phyloP scores from a whole-genome alignment of 1,140 invertebrate species.

The Bilobella aurantiaca region DNA sequence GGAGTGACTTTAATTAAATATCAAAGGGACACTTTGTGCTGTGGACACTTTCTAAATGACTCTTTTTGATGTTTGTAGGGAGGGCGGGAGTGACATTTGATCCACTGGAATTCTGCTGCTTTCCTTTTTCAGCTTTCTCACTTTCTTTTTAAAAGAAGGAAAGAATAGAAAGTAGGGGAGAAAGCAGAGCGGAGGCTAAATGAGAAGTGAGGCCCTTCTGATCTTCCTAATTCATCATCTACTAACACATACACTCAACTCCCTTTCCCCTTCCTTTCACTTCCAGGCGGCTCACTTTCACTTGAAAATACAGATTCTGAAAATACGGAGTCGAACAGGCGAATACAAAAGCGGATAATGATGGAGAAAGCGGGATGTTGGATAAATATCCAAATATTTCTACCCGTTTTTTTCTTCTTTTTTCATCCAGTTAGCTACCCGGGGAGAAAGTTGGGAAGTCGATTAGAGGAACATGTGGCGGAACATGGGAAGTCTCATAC shows the following conservation, averaged over 20 bases:
- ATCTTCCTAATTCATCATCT: constrained; percentile 8
- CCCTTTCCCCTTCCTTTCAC: neutral
- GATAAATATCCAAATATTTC: no score
- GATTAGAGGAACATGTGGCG: constrained; percentile 9
- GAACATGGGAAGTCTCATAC: neutral
- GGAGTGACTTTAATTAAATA: neutral
- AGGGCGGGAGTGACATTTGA: constrained; percentile 3
- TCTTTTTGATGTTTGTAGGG: neutral
- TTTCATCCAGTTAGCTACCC: no score
- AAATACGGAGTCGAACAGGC: neutral
- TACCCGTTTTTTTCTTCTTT: neutral
- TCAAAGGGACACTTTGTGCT: neutral
- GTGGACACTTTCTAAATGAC: neutral
- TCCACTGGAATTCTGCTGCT: neutral
- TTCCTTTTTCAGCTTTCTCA: neutral
- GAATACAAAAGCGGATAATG: neutral
- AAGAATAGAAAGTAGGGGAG: neutral
- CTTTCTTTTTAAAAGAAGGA: neutral
- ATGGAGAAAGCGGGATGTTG: no score
- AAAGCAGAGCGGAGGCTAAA: neutral
- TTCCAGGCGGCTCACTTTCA: no score
- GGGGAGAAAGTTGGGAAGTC: neutral
- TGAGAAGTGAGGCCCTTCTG: neutral
- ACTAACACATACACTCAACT: neutral
- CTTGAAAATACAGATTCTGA: neutral